phyloP scores from a whole-genome alignment of 2,888 invertebrate genomes.

The Meghimatium bilineatum region DNA sequence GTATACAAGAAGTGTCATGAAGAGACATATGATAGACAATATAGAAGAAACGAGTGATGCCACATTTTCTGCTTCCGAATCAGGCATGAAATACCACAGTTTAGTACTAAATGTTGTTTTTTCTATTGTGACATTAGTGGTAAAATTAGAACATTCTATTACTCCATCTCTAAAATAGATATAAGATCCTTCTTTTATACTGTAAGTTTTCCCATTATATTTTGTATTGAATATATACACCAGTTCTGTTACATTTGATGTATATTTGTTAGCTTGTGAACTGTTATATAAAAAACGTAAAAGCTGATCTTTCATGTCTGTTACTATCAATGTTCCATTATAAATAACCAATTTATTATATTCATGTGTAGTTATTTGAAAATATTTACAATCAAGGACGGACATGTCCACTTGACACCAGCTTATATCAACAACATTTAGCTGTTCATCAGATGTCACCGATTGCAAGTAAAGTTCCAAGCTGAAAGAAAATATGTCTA shows the following conservation, averaged over 20 bases:
- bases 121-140: neutral
- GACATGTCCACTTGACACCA: constrained; percentile 10
- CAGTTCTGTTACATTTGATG: neutral
- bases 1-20: constrained; percentile 35
- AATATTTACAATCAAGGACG: neutral
- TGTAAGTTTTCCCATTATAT: neutral
- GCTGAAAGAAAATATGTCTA: neutral
- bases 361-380: neutral
- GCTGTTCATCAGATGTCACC: neutral
- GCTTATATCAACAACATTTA: neutral
- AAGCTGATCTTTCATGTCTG: neutral
- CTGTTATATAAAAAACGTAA: neutral
- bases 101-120: neutral
- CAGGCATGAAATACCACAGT: neutral
- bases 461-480: neutral
- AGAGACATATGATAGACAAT: constrained; percentile 34
- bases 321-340: neutral
- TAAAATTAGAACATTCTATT: neutral
- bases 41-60: constrained; percentile 13
- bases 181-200: neutral
- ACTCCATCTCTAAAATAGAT: neutral
- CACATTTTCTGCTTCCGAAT: constrained; percentile 4
- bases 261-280: neutral
- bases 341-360: neutral
- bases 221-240: neutral